Evolutionary conservation across 2,888 invertebrate species (phyloP), one percentile per base, ranked within the genome.

Genomic region (Linnaemya vulpina): DNA sequence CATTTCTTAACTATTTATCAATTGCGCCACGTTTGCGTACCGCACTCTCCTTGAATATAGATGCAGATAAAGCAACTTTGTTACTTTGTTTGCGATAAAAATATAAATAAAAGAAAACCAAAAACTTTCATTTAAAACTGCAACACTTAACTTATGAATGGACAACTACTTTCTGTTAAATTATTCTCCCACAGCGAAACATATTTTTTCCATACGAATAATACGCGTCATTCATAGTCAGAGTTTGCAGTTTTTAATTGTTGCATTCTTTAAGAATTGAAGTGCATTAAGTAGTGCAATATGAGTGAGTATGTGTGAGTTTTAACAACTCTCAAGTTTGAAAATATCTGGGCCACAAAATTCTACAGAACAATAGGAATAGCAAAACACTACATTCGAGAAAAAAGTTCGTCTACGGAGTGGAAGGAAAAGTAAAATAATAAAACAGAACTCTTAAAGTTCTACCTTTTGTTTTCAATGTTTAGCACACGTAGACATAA

Each of bases 311-410:
- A 40, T 60, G 49, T 74, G 25, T 38, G 13, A 40, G 38, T 70
- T 73, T 43, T 80, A 84, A 80, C 77, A 70, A 60, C 84, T 74
- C 84, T 85, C 74, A 70, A 82, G 78, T 75, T 85, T 51, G 63
- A 74, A 84, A 82, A 58, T 82, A 85, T 85, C 82, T 85, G 82
- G 84, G 84, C 84, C 84, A 85, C 82, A 78, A 85, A 82, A 70
- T 70, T 65, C 70, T 71, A 30, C 17, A 62, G 60, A 81, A 81
- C 75, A 81, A 81, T 81, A 25, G 38, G 62, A 62, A 17, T 58
- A 58, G 46, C 46, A 65, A 38, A 17, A 17, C 22, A 46, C 20
- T n/a, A 10, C 9, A 40, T 20, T 38, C 53, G 15, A 62, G 30
- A n/a, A 68, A 35, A 35, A 46, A 49, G 40, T 20, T n/a, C n/a